A percentile compares a stretch with the other conserved stretches of the same genome.
Evolutionary conservation across 2,888 invertebrate species (phyloP).

Genomic region (Dryadula phaetusa): DNA sequence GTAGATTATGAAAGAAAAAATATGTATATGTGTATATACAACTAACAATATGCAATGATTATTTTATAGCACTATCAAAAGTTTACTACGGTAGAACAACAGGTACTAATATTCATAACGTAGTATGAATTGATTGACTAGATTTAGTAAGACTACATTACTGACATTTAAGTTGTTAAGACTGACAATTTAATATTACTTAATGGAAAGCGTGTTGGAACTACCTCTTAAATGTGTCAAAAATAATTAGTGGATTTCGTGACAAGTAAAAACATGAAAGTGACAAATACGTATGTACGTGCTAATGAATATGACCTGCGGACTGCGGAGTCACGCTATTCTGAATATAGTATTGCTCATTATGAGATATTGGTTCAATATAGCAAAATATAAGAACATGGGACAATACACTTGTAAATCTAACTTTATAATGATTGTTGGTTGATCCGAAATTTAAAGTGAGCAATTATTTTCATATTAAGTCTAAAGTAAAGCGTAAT

Average conservation of each 20-base stretch:
- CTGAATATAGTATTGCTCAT: slow-evolving; percentile 36
- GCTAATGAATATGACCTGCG: slow-evolving; percentile 51
- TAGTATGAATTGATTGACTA: neutral
- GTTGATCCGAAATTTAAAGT: no score
- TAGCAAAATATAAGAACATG: neutral
- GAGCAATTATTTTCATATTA: no score
- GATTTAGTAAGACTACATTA: neutral
- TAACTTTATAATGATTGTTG: no score
- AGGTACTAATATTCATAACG: neutral
- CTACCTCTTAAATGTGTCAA: slow-evolving; percentile 27
- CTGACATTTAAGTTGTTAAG: neutral
- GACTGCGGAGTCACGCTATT: slow-evolving; percentile 41
- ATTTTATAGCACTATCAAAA: neutral
- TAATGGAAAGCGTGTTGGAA: neutral
- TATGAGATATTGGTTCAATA: neutral
- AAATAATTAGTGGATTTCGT: slow-evolving; percentile 50
- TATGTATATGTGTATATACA: neutral
- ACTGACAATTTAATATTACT: neutral
- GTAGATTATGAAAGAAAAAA: neutral
- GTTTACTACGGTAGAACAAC: no score
- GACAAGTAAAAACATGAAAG: slow-evolving; percentile 52
- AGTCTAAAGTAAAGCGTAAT: no score
- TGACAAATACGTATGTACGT: slow-evolving; percentile 51
- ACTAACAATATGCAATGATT: neutral
- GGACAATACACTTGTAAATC: neutral